These are phyloP conservation scores for Acrossocheilus wenchowensis DNA, from an alignment of 2,797 vertebrate genomes.

Conservation along the genomic window DNA sequence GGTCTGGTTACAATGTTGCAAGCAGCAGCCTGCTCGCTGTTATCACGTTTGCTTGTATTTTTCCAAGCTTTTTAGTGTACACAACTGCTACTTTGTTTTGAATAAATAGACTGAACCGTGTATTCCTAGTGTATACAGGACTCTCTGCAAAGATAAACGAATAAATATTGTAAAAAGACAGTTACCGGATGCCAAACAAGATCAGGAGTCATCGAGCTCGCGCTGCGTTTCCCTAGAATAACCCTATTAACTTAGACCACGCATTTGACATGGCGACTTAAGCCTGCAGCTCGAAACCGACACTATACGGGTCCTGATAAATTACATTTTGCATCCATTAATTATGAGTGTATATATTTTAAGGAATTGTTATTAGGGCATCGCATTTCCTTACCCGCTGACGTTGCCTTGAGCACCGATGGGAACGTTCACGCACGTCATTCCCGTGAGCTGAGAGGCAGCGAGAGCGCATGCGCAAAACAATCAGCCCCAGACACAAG, in stretches of 20 bases:
- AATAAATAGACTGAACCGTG: not conserved
- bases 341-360: not conserved
- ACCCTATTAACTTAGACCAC: not conserved
- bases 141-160: not conserved
- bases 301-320: not conserved
- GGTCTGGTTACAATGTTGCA: constrained; percentile 33
- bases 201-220: constrained; percentile 43
- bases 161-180: not conserved
- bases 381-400: constrained; percentile 51
- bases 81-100: not conserved
- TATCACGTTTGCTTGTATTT: not conserved
- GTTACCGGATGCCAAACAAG: constrained; percentile 42
- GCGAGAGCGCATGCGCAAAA: constrained; percentile 32
- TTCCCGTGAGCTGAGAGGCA: constrained; percentile 17
- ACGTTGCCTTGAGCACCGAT: constrained; percentile 47
- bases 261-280: not conserved
- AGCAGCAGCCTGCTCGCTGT: not conserved
- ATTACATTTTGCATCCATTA: not conserved
- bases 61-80: not conserved
- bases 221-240: constrained; percentile 18
- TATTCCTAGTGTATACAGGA: not conserved
- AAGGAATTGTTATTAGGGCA: constrained; percentile 1
- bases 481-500: not conserved
- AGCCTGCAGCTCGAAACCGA: not conserved
- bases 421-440: constrained; percentile 55